phyloP scores from a whole-genome alignment of 30 jellyfish, hydroid and myxozoan genomes.

The Turritopsis rubra region DNA sequence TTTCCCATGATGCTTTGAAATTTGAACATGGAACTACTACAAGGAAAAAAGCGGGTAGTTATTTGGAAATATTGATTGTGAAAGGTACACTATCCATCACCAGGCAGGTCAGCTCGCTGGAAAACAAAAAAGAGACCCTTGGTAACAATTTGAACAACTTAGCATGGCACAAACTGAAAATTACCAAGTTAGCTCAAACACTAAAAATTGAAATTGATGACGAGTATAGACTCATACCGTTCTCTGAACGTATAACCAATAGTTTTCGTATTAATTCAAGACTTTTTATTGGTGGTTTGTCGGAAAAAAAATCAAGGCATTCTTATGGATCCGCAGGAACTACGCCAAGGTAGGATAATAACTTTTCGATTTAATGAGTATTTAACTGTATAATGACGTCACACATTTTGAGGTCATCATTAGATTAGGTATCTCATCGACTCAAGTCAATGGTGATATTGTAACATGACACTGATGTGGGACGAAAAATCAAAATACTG shows the following conservation, averaged over 20 bases:
- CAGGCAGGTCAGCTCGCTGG: conserved; percentile 53
- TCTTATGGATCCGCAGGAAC: conserved; percentile 5
- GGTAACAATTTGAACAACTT: conserved; percentile 60
- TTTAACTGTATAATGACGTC: not conserved
- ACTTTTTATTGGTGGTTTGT: conserved; percentile 72
- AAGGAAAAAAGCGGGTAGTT: conserved; percentile 39
- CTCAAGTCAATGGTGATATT: not conserved
- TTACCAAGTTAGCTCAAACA: conserved; percentile 26
- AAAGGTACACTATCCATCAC: conserved; percentile 52
- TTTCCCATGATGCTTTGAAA: not conserved
- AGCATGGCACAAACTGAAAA: conserved; percentile 67
- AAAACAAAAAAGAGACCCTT: not conserved
- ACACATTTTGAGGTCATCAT: not conserved
- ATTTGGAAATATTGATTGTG: conserved; percentile 33
- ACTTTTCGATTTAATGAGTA: not conserved
- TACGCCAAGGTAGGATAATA: conserved; percentile 23
- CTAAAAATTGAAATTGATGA: conserved; percentile 46
- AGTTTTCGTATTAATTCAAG: conserved; percentile 52
- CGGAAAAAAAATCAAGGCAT: conserved; percentile 1
- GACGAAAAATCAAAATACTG: not conserved
- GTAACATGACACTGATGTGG: not conserved
- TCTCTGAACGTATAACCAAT: conserved; percentile 13
- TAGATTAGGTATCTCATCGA: not conserved
- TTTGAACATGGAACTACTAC: conserved; percentile 5
- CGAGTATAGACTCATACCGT: conserved; percentile 19